A percentile compares a stretch with the other conserved stretches of the same genome.
Conservation (phyloP, 2,797 vertebrate species). For the Sebastes trivittatus region DNA sequence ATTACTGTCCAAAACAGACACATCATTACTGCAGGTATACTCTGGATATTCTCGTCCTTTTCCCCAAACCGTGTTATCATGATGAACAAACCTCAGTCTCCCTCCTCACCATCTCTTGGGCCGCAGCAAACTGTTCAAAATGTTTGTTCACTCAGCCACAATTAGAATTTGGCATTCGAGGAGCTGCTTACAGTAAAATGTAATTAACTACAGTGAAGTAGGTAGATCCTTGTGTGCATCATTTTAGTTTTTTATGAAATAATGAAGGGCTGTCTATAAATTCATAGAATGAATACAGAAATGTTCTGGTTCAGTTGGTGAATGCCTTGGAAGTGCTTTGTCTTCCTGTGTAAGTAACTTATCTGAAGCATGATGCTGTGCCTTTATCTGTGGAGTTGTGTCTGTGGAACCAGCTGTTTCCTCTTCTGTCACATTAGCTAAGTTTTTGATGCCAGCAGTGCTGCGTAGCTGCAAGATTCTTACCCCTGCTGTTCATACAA, state of each 20-base stretch:
- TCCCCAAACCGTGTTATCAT: not conserved
- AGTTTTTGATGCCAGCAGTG: not conserved
- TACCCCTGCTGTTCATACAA: not conserved
- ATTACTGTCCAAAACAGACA: slow-evolving; percentile 12
- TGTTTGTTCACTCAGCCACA: too few relatives aligned
- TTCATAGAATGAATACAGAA: not conserved
- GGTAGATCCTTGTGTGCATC: not conserved
- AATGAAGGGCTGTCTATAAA: not conserved
- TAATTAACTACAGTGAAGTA: not conserved
- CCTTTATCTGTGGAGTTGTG: too few relatives aligned
- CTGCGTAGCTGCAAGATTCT: not conserved
- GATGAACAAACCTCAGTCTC: slow-evolving; percentile 8
- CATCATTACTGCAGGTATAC: slow-evolving; percentile 25
- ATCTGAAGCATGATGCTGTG: not conserved
- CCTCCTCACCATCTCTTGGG: not conserved
- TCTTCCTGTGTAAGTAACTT: not conserved
- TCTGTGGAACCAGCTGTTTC: not conserved
- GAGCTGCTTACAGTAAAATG: not conserved
- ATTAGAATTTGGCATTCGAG: too few relatives aligned
- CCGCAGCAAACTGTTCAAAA: not conserved
- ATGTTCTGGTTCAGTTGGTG: not conserved
- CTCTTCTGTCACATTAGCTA: not conserved
- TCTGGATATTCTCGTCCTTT: slow-evolving; percentile 6
- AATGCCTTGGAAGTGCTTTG: not conserved
- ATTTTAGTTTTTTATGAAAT: not conserved